Conservation (phyloP, 92 coral and sea anemone species). For the Paragorgia papillata region DNA sequence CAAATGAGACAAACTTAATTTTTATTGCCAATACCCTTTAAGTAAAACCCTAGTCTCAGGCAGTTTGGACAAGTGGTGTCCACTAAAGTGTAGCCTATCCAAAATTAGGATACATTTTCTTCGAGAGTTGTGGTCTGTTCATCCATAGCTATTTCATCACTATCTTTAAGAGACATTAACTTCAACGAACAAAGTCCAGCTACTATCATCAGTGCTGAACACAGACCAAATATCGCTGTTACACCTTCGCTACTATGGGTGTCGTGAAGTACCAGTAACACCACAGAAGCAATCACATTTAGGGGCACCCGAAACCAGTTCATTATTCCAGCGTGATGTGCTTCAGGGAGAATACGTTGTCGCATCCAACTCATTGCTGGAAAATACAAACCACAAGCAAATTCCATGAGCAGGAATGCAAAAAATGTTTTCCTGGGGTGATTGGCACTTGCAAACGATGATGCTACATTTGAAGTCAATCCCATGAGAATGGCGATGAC, state of each 20-base stretch:
- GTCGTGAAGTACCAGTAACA: slow-evolving; percentile 90
- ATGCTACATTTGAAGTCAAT: slow-evolving; percentile 77
- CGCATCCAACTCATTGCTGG: slow-evolving; percentile 99
- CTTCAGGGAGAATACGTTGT: slow-evolving; percentile 89
- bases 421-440: slow-evolving; percentile 89
- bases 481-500: slow-evolving; percentile 72
- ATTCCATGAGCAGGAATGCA: slow-evolving; percentile 82
- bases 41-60: too few species aligned
- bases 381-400: slow-evolving; percentile 91
- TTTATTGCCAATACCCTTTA: too few species aligned
- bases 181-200: slow-evolving; percentile 76
- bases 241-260: slow-evolving; percentile 96
- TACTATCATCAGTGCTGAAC: slow-evolving; percentile 74
- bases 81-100: too few species aligned
- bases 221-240: slow-evolving; percentile 87
- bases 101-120: too few species aligned
- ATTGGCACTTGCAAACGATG: slow-evolving; percentile 84
- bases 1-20: too few species aligned
- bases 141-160: not conserved
- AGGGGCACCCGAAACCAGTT: slow-evolving; percentile 99
- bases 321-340: slow-evolving; percentile 96
- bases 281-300: slow-evolving; percentile 89
- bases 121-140: not conserved
- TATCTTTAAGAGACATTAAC: slow-evolving; percentile 46
- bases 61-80: too few species aligned